phyloP scores from a whole-genome alignment of 2,888 invertebrate species.

The Eupelmus urozonus region DNA sequence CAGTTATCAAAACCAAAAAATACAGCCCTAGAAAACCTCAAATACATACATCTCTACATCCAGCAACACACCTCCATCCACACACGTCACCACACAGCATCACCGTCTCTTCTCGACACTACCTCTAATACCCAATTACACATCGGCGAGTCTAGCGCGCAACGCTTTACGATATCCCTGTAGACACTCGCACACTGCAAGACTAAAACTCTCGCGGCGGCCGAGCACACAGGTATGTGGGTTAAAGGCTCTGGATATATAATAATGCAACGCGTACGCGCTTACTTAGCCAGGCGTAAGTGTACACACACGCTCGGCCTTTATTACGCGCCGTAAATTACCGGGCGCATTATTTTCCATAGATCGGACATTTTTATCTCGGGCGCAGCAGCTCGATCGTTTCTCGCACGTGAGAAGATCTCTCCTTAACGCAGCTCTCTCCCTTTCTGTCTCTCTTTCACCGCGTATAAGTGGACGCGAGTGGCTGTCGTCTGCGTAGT shows the following conservation, averaged over 20 bases:
- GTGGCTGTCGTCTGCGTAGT: too few species aligned
- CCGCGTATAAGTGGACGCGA: too few species aligned
- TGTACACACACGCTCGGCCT: constrained; percentile 57
- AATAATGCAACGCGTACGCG: constrained; percentile 51
- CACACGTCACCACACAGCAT: too few species aligned
- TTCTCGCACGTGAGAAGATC: constrained; percentile 43
- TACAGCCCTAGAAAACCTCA: too few species aligned
- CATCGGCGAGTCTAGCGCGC: neutral
- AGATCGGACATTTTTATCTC: constrained; percentile 55
- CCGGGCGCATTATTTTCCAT: constrained; percentile 60
- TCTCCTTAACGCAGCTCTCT: too few species aligned
- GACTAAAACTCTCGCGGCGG: neutral
- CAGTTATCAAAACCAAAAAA: neutral
- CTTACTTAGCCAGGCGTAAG: constrained; percentile 49
- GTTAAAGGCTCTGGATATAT: constrained; percentile 25
- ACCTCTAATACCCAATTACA: constrained; percentile 58
- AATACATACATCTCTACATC: too few species aligned
- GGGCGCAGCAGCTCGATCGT: constrained; percentile 4
- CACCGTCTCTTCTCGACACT: too few species aligned
- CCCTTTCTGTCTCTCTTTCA: too few species aligned
- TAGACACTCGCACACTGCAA: neutral
- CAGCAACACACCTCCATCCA: too few species aligned
- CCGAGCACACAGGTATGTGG: constrained; percentile 26
- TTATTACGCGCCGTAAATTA: constrained; percentile 61
- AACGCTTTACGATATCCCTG: constrained; percentile 36